These are phyloP conservation scores for Drosophila rhopaloa DNA, from an alignment of 1,140 invertebrate genomes.

Conservation along the genomic window DNA sequence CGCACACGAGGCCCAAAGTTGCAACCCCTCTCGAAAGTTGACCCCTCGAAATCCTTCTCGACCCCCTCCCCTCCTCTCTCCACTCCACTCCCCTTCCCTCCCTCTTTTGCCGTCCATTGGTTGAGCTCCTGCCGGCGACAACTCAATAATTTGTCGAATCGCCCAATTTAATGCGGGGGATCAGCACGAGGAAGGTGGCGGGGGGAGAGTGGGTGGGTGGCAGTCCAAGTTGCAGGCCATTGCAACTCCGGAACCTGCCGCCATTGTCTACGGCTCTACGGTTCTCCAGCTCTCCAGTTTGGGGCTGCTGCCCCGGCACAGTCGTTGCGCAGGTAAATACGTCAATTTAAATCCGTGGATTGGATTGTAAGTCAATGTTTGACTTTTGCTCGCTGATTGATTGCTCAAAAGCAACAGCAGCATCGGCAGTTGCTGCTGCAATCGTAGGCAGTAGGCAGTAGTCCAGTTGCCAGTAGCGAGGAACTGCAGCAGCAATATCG, in stretches of 20 bases:
- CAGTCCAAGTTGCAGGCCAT: constrained; percentile 17
- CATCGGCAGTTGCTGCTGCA: constrained; percentile 38
- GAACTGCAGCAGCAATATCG: constrained; percentile 52
- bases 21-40: constrained; percentile 13
- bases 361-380: constrained; percentile 84
- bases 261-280: constrained; percentile 68
- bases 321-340: constrained; percentile 76
- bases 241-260: constrained; percentile 33
- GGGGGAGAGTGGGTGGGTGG: constrained; percentile 9
- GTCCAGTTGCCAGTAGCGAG: constrained; percentile 29
- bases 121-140: constrained; percentile 54
- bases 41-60: not conserved
- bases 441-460: constrained; percentile 32
- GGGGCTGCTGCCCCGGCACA: constrained; percentile 8
- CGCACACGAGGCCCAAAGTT: constrained; percentile 42
- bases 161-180: constrained; percentile 77
- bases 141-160: constrained; percentile 82
- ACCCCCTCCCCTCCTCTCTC: not conserved
- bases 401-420: constrained; percentile 81
- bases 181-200: not conserved
- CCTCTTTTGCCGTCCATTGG: constrained; percentile 55
- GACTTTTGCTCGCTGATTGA: constrained; percentile 85
- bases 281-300: not conserved
- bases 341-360: constrained; percentile 83
- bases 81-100: too few species aligned